phyloP scores from a whole-genome alignment of 2,113 vertebrate genomes.

The Nematolebias whitei region DNA sequence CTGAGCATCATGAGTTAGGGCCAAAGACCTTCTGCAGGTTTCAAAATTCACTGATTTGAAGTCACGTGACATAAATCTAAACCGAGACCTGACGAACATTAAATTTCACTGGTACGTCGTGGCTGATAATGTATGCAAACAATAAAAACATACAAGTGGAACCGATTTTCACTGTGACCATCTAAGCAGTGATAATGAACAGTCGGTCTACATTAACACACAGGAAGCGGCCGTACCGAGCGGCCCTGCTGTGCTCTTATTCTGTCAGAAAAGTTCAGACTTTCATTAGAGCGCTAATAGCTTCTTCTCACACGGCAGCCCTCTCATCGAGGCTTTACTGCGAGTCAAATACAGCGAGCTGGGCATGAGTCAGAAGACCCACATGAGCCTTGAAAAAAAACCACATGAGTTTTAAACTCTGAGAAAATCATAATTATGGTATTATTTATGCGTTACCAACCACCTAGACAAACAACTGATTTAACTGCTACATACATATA shows the following conservation, averaged over 20 bases:
- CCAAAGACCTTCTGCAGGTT: conserved; percentile 24
- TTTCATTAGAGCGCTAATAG: conserved; percentile 55
- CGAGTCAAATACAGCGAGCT: conserved; percentile 34
- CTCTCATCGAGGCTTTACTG: conserved; percentile 19
- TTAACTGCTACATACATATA: neutral
- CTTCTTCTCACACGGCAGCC: conserved; percentile 26
- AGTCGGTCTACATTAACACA: conserved; percentile 63
- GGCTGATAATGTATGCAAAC: conserved; percentile 30
- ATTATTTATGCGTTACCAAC: too few species aligned
- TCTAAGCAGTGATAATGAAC: conserved; percentile 61
- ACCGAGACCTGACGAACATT: conserved; percentile 15
- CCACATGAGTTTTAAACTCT: neutral
- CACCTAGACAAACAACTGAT: neutral
- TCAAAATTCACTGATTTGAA: neutral
- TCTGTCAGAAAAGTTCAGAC: conserved; percentile 58
- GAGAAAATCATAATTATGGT: neutral
- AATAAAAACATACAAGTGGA: conserved; percentile 43
- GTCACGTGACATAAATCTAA: neutral
- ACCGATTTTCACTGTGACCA: conserved; percentile 40
- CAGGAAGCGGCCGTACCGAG: conserved; percentile 40
- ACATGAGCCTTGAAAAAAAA: neutral
- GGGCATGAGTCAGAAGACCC: neutral
- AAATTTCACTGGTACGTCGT: conserved; percentile 12
- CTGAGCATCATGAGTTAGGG: conserved; percentile 83
- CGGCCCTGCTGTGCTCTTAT: conserved; percentile 58